These are phyloP conservation scores for Emmelina monodactyla DNA, from an alignment of 2,888 invertebrate genomes.

Conservation along the genomic window DNA sequence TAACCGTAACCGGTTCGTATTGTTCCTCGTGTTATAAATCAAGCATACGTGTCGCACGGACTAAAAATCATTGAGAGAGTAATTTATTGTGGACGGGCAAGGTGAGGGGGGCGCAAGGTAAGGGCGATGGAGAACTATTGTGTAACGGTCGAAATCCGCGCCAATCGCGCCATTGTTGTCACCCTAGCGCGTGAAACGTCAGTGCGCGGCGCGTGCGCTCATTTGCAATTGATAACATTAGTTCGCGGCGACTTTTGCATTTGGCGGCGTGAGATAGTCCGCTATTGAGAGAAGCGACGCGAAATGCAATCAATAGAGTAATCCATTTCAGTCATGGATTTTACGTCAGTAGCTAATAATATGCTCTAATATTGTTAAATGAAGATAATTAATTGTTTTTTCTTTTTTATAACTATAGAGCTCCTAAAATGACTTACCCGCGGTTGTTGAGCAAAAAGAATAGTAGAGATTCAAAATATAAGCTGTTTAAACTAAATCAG, in stretches of 20 bases:
- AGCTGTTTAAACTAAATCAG: no score
- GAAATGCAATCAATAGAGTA: no score
- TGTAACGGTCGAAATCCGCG: slow-evolving; percentile 28
- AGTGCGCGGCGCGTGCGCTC: slow-evolving; percentile 10
- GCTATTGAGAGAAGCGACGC: no score
- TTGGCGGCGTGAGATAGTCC: no score
- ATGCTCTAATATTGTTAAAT: no score
- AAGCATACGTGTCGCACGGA: slow-evolving; percentile 49
- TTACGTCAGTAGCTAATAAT: no score
- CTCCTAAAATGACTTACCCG: no score
- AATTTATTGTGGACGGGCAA: slow-evolving; percentile 39
- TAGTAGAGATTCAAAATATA: no score
- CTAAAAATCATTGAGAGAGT: slow-evolving; percentile 51
- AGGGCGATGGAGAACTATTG: slow-evolving; percentile 39
- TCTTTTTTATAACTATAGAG: no score
- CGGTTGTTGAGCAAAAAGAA: no score
- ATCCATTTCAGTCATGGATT: no score
- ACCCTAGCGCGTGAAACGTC: slow-evolving; percentile 21
- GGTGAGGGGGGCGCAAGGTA: slow-evolving; percentile 25
- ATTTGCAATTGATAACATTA: not conserved
- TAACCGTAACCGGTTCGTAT: slow-evolving; percentile 48
- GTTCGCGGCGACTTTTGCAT: not conserved
- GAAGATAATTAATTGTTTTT: no score
- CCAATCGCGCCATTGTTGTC: slow-evolving; percentile 22
- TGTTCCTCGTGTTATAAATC: slow-evolving; percentile 49